phyloP scores from a whole-genome alignment of 2,888 invertebrate species.

The Apoderus coryli region DNA sequence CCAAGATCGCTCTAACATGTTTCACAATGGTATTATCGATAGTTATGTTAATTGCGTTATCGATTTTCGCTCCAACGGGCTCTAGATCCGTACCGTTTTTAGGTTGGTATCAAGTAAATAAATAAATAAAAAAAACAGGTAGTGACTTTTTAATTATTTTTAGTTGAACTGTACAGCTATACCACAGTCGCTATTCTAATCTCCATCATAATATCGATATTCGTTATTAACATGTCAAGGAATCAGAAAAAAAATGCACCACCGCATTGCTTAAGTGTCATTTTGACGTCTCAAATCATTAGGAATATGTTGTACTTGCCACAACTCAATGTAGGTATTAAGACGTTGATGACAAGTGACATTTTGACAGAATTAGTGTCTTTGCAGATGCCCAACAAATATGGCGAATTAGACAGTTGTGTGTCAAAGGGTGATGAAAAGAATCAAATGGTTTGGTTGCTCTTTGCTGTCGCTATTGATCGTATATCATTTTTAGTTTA shows the following conservation, averaged over 20 bases:
- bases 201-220: conserved; percentile 23
- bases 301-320: conserved; percentile 24
- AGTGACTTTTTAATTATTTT: conserved; percentile 17
- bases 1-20: conserved; percentile 26
- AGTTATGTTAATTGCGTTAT: conserved; percentile 23
- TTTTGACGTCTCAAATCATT: conserved; percentile 22
- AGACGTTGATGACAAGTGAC: neutral
- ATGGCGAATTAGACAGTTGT: conserved; percentile 22
- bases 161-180: conserved; percentile 27
- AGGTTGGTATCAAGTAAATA: conserved; percentile 25
- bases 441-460: conserved; percentile 25
- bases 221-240: conserved; percentile 27
- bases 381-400: conserved; percentile 23
- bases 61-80: conserved; percentile 24
- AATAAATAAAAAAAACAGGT: no score
- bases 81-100: conserved; percentile 26
- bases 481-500: conserved; percentile 25
- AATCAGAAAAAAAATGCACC: conserved; percentile 20
- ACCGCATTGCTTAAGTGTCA: conserved; percentile 22
- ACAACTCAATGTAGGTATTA: conserved; percentile 22
- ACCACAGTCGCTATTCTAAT: conserved; percentile 22
- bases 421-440: conserved; percentile 17
- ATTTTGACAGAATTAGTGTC: neutral
- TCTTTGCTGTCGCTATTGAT: conserved; percentile 26
- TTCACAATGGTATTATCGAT: conserved; percentile 25